Base-by-base conservation (phyloP, 2,888 invertebrate genomes). In the Uropetala carovei region DNA sequence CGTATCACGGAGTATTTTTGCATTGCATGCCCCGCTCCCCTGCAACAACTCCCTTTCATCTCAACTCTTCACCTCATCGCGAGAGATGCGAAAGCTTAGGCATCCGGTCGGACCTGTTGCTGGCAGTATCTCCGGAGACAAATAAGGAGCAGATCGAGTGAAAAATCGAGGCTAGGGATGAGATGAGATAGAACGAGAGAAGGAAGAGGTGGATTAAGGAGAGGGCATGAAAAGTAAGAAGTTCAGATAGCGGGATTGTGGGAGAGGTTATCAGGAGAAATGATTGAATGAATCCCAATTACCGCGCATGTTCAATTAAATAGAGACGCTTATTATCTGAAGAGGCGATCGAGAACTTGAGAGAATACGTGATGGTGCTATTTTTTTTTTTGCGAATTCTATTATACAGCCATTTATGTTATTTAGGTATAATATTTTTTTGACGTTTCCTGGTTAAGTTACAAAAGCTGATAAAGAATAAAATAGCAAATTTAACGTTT, bases 91-190 rank as follows among this genome's bases (percentile, higher is more conserved):
- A 64, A 64, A 64, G 64, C 68, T 18, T 8, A 68, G 68, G 68
- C 68, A 75, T 75, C 75, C 75, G 75, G 75, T 75, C 75, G 11
- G 75, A 75, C 75, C 75, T 75, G 75, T 75, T 75, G 75, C 75
- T 68, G 2, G 68, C 68, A 68, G 68, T 18, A 68, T 68, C 68
- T 27, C 27, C 75, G 75, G 75, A 75, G 75, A 75, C 75, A 75
- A 75, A 75, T 75, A 75, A 75, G 75, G 75, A 75, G 18, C 75
- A 75, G 27, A 75, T 75, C 13, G 75, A 75, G 75, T 27, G 75
- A 27, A 75, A 75, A 75, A 75, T 27, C n/a, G 68, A 68, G 68
- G 68, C 22, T 22, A 22, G 68, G 27, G 22, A 13, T 13, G 75
- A 27, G 68, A 18, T 9, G 68, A 68, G 22, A 68, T 43, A 43